Evolutionary conservation across 2,888 invertebrate genomes (phyloP), one percentile per base, ranked within the genome.

Genomic region (Lasioglossum pauxillum): DNA sequence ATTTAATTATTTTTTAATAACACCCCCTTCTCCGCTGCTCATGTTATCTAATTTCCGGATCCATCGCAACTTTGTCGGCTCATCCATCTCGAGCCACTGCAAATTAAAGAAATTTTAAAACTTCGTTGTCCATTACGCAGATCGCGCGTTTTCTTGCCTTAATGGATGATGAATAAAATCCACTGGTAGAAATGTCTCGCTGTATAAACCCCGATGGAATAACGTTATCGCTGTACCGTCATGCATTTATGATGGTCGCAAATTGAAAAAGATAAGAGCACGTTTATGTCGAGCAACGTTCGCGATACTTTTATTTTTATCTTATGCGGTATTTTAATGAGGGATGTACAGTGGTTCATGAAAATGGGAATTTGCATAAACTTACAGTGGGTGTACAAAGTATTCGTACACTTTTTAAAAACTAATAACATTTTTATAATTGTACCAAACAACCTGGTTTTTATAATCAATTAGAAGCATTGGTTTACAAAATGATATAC

Each of bases 1-100:
- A 81, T 74, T 81, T 64, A 69, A 84, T 81, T 77, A 84, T 73
- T 77, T 74, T 81, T 81, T 84, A 81, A 84, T 81, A 72, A 77
- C 72, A 1, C 23, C 10, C 10, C 53, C 23, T 5, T 8, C 53
- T n/a, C 10, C 10, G 23, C n/a, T 0, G 23, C 23, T n/a, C 41
- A 41, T 38, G 49, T 53, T n/a, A 80, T 49, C 67, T 44, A 57
- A n/a, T 38, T 7, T 57, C 23, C 31, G 27, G 49, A 41, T 69
- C 69, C 80, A 49, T 44, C 23, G 27, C 27, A 73, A 60, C 64
- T 27, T 73, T n/a, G 38, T n/a, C 38, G 31, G 57, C 71, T 76
- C 69, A 83, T 79, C 75, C 49, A 73, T 41, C 69, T 57, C 27
- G 16, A 46, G 41, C 35, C n/a, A 23, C 31, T 64, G n/a, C 19